These are phyloP conservation scores for Bombus balteatus DNA, from an alignment of 1,140 invertebrate species.

Conservation along the genomic window DNA sequence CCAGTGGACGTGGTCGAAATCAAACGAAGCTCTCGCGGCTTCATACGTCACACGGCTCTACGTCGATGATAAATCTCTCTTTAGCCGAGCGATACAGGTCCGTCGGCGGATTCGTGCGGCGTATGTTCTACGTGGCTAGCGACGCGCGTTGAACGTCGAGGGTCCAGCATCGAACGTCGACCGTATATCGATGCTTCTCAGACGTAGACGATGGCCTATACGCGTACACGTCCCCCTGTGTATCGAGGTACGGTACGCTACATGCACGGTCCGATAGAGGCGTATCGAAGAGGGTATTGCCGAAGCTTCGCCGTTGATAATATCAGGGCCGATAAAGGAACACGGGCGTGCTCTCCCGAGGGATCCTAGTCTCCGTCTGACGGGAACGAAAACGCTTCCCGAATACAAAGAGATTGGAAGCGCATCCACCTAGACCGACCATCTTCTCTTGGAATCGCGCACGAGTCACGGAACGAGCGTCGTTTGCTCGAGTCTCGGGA, in stretches of 20 bases:
- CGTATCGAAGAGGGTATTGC: slow-evolving; percentile 26
- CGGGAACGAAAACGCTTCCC: slow-evolving; percentile 37
- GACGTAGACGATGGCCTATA: neutral
- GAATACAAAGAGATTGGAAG: slow-evolving; percentile 54
- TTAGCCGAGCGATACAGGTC: neutral
- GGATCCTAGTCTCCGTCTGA: slow-evolving; percentile 20
- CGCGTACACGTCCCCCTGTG: neutral
- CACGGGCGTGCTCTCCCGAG: slow-evolving; percentile 53
- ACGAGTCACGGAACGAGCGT: neutral
- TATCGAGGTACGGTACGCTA: neutral
- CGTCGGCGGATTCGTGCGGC: slow-evolving; percentile 1
- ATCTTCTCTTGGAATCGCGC: neutral
- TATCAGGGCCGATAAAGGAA: slow-evolving; percentile 60
- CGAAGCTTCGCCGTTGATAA: slow-evolving; percentile 59
- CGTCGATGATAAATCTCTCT: slow-evolving; percentile 5
- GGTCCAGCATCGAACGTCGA: neutral
- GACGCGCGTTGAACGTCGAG: neutral
- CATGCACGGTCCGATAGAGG: neutral
- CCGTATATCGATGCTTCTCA: slow-evolving; percentile 11
- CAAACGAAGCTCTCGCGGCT: neutral
- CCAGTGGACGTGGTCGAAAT: neutral
- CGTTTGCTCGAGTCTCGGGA: neutral
- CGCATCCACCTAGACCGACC: neutral
- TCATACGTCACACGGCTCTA: neutral
- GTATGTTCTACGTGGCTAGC: slow-evolving; percentile 34